Conservation (phyloP, 1,140 invertebrate species). For the Lanistes nyassanus region DNA sequence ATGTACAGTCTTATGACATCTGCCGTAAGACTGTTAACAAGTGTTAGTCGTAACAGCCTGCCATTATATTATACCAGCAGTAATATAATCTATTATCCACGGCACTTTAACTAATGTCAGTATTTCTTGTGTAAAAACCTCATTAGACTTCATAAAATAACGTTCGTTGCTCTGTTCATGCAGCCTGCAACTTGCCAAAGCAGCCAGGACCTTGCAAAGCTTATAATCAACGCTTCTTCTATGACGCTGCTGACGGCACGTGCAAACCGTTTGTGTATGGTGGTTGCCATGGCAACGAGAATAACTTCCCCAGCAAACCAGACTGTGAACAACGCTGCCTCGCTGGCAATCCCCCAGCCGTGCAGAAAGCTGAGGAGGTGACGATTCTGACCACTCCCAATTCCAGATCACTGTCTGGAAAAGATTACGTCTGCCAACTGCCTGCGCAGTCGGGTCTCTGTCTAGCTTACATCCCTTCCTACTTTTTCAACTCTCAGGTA, state of each 20-base stretch:
- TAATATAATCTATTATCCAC: too few relatives aligned
- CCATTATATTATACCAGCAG: too few relatives aligned
- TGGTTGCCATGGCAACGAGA: constrained; percentile 65
- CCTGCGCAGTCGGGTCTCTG: constrained; percentile 53
- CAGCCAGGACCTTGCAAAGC: constrained; percentile 23
- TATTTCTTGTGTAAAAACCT: background rate
- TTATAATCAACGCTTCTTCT: constrained; percentile 15
- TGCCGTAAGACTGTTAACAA: too few relatives aligned
- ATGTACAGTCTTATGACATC: too few relatives aligned
- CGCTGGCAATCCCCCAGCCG: background rate
- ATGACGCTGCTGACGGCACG: constrained; percentile 11
- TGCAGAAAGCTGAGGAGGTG: background rate
- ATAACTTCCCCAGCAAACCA: constrained; percentile 55
- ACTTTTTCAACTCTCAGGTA: constrained; percentile 66
- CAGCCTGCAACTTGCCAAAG: constrained; percentile 23
- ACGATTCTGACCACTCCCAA: background rate
- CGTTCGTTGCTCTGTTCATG: background rate
- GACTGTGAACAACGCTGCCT: constrained; percentile 51
- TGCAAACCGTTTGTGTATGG: constrained; percentile 50
- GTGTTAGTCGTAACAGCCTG: too few relatives aligned
- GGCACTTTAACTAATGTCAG: too few relatives aligned
- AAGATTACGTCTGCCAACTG: constrained; percentile 36
- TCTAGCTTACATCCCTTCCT: constrained; percentile 59
- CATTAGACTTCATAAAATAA: background rate
- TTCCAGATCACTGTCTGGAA: constrained; percentile 14